Evolutionary conservation across 2,113 vertebrate species (phyloP).

Genomic region (Eulemur rufifrons): DNA sequence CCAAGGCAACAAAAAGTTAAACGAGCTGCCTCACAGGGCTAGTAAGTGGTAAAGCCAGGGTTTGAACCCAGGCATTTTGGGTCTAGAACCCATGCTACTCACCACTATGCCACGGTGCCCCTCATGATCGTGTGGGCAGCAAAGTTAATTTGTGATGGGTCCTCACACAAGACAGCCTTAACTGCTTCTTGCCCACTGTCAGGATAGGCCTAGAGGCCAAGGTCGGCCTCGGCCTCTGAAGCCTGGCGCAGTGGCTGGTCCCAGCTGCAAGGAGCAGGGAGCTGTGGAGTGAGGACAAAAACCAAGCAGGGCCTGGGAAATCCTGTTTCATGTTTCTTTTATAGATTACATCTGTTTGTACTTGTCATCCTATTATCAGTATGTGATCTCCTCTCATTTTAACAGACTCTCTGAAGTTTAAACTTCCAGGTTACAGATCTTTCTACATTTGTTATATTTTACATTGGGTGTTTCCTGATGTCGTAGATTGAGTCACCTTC

Average conservation of each 20-base stretch:
- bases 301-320: neutral
- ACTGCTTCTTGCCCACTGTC: neutral
- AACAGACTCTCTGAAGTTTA: conserved; percentile 42
- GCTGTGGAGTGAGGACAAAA: neutral
- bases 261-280: neutral
- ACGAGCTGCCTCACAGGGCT: neutral
- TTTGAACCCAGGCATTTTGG: neutral
- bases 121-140: neutral
- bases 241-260: accelerated
- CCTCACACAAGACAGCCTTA: neutral
- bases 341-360: conserved; percentile 54
- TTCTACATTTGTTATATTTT: conserved; percentile 14
- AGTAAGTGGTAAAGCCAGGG: neutral
- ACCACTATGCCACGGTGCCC: neutral
- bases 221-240: neutral
- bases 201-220: neutral
- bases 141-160: neutral
- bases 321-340: neutral
- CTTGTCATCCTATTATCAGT: conserved; percentile 28
- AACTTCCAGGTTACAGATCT: conserved; percentile 50
- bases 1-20: neutral
- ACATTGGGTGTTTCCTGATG: conserved; percentile 43
- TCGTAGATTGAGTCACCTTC: conserved; percentile 11
- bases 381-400: conserved; percentile 31
- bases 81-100: neutral